Conservation (phyloP, 2,797 vertebrate genomes). For the Hyperoplus immaculatus region DNA sequence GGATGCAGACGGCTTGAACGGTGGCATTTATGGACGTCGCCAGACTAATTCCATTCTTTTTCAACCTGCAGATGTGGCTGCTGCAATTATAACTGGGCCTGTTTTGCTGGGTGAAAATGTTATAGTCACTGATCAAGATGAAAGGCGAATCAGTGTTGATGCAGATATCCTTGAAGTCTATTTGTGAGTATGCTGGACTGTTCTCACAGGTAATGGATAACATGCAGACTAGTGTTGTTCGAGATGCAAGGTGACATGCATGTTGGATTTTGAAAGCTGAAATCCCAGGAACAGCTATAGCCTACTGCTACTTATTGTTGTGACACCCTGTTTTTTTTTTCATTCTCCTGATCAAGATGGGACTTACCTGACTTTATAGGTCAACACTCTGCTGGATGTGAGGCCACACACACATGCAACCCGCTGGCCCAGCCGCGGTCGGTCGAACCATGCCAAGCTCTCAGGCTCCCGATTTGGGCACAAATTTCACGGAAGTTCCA, state of each 20-base stretch:
- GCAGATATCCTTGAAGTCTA: neutral
- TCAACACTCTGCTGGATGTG: slow-evolving; percentile 44
- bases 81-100: slow-evolving; percentile 53
- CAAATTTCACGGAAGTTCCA: slow-evolving; percentile 73
- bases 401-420: slow-evolving; percentile 49
- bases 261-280: slow-evolving; percentile 32
- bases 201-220: slow-evolving; percentile 33
- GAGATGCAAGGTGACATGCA: slow-evolving; percentile 19
- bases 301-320: neutral
- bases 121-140: slow-evolving; percentile 55
- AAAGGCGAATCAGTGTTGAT: slow-evolving; percentile 29
- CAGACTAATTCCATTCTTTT: slow-evolving; percentile 13
- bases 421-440: slow-evolving; percentile 26
- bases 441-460: slow-evolving; percentile 73
- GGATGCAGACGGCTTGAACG: slow-evolving; percentile 26
- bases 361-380: slow-evolving; percentile 49
- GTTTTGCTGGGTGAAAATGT: slow-evolving; percentile 41
- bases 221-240: neutral
- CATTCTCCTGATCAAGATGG: slow-evolving; percentile 51
- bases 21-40: slow-evolving; percentile 36
- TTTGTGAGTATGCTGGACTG: slow-evolving; percentile 15
- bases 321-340: slow-evolving; percentile 21
- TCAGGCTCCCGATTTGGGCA: slow-evolving; percentile 56
- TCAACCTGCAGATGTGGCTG: slow-evolving; percentile 63
- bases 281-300: neutral